Conservation (phyloP, 2,797 vertebrate genomes). For the Lutra lutra region DNA sequence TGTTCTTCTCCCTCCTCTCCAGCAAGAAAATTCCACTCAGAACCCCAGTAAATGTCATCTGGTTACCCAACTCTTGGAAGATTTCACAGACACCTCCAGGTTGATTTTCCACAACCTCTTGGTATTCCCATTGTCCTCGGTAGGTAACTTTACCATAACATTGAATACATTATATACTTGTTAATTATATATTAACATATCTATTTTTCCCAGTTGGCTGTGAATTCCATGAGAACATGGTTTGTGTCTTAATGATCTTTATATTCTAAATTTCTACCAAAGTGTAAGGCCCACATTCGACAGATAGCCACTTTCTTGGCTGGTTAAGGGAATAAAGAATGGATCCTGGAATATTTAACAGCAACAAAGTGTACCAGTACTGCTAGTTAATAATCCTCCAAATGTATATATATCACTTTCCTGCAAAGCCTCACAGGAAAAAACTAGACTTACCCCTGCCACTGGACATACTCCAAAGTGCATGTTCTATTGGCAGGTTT, state of each 20-base stretch:
- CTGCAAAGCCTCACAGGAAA: not conserved
- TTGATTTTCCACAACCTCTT: not conserved
- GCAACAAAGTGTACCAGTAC: not conserved
- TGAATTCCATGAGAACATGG: not conserved
- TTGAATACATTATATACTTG: not conserved
- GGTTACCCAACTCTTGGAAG: not conserved
- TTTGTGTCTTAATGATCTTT: not conserved
- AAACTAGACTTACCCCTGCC: not conserved
- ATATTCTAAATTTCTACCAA: not conserved
- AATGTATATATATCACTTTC: not conserved
- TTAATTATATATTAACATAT: not conserved
- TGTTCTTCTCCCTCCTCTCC: not conserved
- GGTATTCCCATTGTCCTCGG: not conserved
- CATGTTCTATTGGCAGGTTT: not conserved
- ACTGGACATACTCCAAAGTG: not conserved
- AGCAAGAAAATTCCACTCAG: not conserved
- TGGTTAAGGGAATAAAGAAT: not conserved
- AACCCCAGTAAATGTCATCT: not conserved
- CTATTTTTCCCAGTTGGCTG: not conserved
- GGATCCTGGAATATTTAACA: not conserved
- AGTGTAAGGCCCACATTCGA: not conserved
- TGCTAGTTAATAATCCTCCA: not conserved
- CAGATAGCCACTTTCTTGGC: not conserved
- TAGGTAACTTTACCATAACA: not conserved
- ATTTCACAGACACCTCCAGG: not conserved